phyloP scores from a whole-genome alignment of 2,797 vertebrate genomes.

The Labeo calbasu region DNA sequence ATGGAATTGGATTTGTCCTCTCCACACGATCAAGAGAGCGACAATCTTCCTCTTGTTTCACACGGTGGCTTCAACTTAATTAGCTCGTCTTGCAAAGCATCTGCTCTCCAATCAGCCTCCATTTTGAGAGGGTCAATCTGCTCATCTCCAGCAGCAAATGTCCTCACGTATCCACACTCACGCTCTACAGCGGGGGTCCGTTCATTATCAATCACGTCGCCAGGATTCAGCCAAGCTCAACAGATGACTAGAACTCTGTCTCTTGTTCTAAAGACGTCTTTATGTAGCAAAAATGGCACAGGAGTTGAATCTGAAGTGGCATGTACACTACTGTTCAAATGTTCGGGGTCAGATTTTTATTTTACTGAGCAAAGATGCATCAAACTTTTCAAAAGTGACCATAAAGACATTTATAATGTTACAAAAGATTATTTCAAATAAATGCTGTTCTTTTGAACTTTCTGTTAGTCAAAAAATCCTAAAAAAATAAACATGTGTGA shows the following conservation, averaged over 20 bases:
- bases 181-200: background rate
- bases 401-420: background rate
- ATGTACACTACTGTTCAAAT: background rate
- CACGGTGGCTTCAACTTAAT: conserved; percentile 72
- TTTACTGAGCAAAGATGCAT: background rate
- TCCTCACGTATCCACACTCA: background rate
- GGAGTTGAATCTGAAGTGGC: background rate
- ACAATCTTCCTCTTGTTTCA: conserved; percentile 71
- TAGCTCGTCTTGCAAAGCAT: conserved; percentile 69
- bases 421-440: background rate
- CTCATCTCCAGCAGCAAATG: conserved; percentile 62
- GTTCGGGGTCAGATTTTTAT: background rate
- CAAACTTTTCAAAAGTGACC: background rate
- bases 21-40: conserved; percentile 44
- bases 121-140: conserved; percentile 68
- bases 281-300: background rate
- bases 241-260: background rate
- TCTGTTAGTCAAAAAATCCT: background rate
- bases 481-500: background rate
- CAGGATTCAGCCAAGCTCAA: background rate
- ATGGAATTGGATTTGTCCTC: conserved; percentile 49
- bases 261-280: background rate
- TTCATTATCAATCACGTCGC: background rate
- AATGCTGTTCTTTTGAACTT: background rate
- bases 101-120: conserved; percentile 76